These are phyloP conservation scores for Shargacucullia verbasci DNA, from an alignment of 2,888 invertebrate genomes.

Conservation along the genomic window DNA sequence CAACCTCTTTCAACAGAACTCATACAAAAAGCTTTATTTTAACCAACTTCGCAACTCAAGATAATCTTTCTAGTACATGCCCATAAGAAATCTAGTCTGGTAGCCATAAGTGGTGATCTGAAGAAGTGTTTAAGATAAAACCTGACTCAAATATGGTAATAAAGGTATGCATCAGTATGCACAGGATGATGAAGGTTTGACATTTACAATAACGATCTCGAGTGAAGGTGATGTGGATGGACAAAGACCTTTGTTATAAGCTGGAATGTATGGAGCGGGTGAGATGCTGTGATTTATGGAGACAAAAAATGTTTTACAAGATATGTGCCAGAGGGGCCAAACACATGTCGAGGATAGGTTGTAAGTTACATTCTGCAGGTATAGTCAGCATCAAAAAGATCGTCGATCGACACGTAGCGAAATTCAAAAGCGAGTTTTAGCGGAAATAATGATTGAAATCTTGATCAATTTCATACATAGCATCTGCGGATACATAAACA, in stretches of 20 bases:
- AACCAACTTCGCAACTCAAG: slow-evolving; percentile 24
- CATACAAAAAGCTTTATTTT: slow-evolving; percentile 39
- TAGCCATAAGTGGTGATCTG: slow-evolving; percentile 42
- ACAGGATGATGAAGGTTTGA: slow-evolving; percentile 38
- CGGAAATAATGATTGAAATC: too few species aligned
- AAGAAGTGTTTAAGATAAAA: slow-evolving; percentile 46
- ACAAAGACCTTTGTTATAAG: slow-evolving; percentile 33
- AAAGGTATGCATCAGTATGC: slow-evolving; percentile 10
- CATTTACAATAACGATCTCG: slow-evolving; percentile 42
- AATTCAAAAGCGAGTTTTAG: too few species aligned
- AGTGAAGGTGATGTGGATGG: slow-evolving; percentile 42
- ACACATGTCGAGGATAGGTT: too few species aligned
- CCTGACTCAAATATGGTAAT: slow-evolving; percentile 47
- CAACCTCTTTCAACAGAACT: slow-evolving; percentile 25
- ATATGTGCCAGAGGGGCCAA: too few species aligned
- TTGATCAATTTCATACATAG: too few species aligned
- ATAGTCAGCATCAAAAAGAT: too few species aligned
- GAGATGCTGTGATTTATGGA: background rate
- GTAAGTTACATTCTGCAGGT: too few species aligned
- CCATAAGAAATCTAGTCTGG: slow-evolving; percentile 41
- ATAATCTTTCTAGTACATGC: slow-evolving; percentile 42
- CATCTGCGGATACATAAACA: too few species aligned
- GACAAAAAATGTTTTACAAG: too few species aligned
- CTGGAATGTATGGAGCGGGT: background rate
- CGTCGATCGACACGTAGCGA: too few species aligned